A percentile compares a stretch with the other conserved stretches of the same genome.
phyloP scores from a whole-genome alignment of 2,888 invertebrate genomes.

The Serrognathus titanus region DNA sequence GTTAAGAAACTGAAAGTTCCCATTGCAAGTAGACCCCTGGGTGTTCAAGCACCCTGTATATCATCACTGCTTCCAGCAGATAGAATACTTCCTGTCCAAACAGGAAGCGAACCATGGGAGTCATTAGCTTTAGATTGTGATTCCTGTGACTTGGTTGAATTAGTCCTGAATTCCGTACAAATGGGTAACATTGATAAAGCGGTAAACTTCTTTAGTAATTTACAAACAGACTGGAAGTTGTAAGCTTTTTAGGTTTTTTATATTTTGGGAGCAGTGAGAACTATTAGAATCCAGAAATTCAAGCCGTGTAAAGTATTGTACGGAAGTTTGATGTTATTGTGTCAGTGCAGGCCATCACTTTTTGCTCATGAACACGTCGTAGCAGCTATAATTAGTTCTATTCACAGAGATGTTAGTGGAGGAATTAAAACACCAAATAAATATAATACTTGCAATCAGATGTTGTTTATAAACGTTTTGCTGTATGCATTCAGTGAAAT shows the following conservation, averaged over 20 bases:
- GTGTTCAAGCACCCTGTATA: slow-evolving; percentile 27
- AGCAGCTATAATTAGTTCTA: slow-evolving; percentile 74
- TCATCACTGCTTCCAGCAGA: slow-evolving; percentile 35
- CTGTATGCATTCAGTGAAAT: slow-evolving; percentile 78
- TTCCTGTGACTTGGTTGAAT: slow-evolving; percentile 70
- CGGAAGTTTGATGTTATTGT: slow-evolving; percentile 74
- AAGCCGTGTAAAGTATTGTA: slow-evolving; percentile 80
- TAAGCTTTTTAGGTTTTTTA: slow-evolving; percentile 59
- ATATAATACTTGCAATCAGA: slow-evolving; percentile 75
- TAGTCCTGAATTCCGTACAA: slow-evolving; percentile 72
- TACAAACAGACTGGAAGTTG: slow-evolving; percentile 1
- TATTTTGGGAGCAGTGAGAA: slow-evolving; percentile 84
- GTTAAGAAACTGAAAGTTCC: slow-evolving; percentile 59
- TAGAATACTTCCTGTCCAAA: slow-evolving; percentile 26
- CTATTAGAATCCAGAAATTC: slow-evolving; percentile 70
- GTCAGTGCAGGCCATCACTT: slow-evolving; percentile 73
- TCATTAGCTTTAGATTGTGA: slow-evolving; percentile 76
- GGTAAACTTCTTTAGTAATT: slow-evolving; percentile 43
- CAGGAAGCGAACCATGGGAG: slow-evolving; percentile 63
- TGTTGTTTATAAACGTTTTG: slow-evolving; percentile 80
- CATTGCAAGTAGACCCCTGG: slow-evolving; percentile 41
- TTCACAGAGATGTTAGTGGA: slow-evolving; percentile 70
- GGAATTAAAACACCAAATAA: slow-evolving; percentile 68
- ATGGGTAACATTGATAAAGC: slow-evolving; percentile 77
- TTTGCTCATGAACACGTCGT: slow-evolving; percentile 73